Conservation (phyloP, 2,113 vertebrate species). For the Coptodon bakossiorum region DNA sequence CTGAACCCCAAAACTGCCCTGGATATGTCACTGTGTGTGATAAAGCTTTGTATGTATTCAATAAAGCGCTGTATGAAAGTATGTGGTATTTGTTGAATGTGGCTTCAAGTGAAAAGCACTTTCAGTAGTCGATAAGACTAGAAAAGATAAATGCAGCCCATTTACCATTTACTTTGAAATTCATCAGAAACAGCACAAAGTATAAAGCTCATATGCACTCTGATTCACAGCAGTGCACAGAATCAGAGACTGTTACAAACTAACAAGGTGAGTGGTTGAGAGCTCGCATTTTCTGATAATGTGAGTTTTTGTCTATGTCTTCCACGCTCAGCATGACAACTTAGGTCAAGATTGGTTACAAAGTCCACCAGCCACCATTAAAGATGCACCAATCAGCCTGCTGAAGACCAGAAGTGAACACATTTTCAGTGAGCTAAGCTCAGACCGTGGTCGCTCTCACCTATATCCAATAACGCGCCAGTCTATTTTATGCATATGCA, state of each 20-base stretch:
- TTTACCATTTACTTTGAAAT: background rate
- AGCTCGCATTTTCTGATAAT: background rate
- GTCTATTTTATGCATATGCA: background rate
- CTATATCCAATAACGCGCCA: accelerated
- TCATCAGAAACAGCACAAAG: background rate
- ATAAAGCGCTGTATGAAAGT: background rate
- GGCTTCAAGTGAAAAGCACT: background rate
- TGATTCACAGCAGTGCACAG: background rate
- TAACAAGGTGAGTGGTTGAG: background rate
- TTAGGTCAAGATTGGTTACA: background rate
- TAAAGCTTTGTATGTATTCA: background rate
- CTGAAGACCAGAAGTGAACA: background rate
- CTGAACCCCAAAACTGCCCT: background rate
- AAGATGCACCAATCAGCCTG: background rate
- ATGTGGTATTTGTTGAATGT: background rate
- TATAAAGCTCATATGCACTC: background rate
- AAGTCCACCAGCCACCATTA: background rate
- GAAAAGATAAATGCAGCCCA: background rate
- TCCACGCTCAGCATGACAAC: background rate
- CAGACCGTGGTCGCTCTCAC: background rate
- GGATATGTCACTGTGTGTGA: background rate
- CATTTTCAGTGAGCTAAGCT: background rate
- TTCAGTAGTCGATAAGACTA: background rate
- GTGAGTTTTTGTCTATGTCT: background rate
- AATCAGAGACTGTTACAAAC: background rate